These are phyloP conservation scores for Dryadula phaetusa DNA, from an alignment of 2,888 invertebrate species.

Conservation along the genomic window DNA sequence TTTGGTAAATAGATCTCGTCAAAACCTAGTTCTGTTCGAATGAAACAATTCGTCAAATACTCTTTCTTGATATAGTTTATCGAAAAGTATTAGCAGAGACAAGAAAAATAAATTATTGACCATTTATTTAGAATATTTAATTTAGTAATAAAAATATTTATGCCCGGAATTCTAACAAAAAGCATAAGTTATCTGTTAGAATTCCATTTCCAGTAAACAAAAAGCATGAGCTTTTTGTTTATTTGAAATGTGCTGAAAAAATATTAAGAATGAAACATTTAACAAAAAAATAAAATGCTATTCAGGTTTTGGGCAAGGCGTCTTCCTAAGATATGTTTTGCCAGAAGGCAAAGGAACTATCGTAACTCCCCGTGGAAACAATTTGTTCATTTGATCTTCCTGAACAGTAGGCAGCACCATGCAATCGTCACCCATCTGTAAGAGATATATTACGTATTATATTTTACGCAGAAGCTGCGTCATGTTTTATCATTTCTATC, in stretches of 20 bases:
- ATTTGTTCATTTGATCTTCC: constrained; percentile 86
- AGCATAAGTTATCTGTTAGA: too few species aligned
- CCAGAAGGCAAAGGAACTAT: constrained; percentile 92
- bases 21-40: too few species aligned
- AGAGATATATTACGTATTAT: constrained; percentile 17
- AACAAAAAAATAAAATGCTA: constrained; percentile 2
- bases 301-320: constrained; percentile 83
- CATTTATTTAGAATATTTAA: constrained; percentile 1
- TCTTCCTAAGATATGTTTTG: constrained; percentile 91
- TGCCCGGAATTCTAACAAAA: background rate
- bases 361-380: constrained; percentile 90
- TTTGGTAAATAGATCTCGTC: too few species aligned
- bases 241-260: background rate
- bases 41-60: too few species aligned
- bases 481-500: constrained; percentile 20
- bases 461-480: background rate
- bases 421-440: constrained; percentile 91
- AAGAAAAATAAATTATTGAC: background rate
- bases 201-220: too few species aligned
- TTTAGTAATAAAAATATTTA: constrained; percentile 3
- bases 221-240: too few species aligned
- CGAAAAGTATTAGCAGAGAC: background rate
- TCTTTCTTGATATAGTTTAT: background rate
- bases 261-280: background rate
- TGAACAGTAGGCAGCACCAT: constrained; percentile 95